A percentile compares a stretch with the other conserved stretches of the same genome.
Conservation (phyloP, 2,113 vertebrate species). For the Malurus melanocephalus region DNA sequence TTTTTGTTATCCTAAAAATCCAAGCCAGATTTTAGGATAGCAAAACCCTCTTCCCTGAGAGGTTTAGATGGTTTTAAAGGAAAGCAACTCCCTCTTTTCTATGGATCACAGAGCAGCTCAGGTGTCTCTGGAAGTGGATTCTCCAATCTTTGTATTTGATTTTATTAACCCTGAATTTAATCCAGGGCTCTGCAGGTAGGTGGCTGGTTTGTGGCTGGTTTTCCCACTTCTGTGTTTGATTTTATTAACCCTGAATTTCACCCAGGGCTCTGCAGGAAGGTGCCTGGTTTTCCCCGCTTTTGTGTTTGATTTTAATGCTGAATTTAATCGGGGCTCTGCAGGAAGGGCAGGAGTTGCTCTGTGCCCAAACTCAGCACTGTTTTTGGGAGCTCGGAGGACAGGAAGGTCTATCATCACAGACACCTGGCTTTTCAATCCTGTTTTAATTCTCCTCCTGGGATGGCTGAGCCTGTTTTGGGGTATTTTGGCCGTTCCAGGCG, state of each 20-base stretch:
- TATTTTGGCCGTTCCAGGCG: neutral
- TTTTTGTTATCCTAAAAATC: neutral
- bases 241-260: neutral
- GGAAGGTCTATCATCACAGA: neutral
- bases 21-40: too few relatives aligned
- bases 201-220: neutral
- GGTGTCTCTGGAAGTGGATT: fast-evolving
- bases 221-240: neutral
- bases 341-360: neutral
- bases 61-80: neutral
- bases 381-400: neutral
- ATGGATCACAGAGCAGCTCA: neutral
- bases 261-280: neutral
- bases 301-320: neutral
- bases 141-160: neutral
- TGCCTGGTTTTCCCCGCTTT: neutral
- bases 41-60: neutral
- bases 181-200: neutral
- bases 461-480: neutral
- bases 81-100: neutral
- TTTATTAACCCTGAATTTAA: neutral
- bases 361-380: fast-evolving
- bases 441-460: neutral
- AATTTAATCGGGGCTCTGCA: neutral
- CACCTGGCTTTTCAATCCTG: neutral